These are phyloP conservation scores for Coccyzus lansbergi DNA, from an alignment of 2,797 vertebrate genomes.

Conservation along the genomic window DNA sequence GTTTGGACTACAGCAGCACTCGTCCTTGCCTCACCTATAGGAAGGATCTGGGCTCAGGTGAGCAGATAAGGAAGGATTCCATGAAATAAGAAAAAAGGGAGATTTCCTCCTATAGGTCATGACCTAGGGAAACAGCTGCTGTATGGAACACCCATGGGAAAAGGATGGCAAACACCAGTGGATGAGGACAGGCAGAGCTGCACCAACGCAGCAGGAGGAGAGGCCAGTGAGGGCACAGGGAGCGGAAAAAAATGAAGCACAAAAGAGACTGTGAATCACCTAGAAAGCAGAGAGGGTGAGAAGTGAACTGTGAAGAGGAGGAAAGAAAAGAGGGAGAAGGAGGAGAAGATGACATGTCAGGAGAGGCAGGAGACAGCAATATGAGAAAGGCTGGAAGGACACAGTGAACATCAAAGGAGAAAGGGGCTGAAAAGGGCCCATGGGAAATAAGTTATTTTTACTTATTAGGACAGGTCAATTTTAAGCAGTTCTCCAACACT, in stretches of 20 bases:
- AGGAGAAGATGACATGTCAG: neutral
- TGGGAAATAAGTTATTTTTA: slow-evolving; percentile 37
- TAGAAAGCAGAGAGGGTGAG: neutral
- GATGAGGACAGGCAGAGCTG: neutral
- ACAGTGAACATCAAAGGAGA: neutral
- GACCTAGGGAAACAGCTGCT: neutral
- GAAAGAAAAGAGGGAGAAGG: neutral
- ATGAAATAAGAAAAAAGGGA: neutral
- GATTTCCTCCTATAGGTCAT: neutral
- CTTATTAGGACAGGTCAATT: slow-evolving; percentile 41
- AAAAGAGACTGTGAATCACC: neutral
- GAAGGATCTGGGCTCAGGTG: neutral
- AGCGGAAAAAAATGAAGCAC: neutral
- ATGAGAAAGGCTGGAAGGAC: neutral
- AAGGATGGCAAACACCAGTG: neutral
- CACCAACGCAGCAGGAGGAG: neutral
- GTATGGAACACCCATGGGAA: neutral
- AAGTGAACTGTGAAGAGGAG: neutral
- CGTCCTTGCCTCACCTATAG: no score
- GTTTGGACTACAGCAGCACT: no score
- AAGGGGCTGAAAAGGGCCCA: neutral
- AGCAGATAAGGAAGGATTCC: neutral
- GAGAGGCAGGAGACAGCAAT: neutral
- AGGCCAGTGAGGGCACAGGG: neutral
- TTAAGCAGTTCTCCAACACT: neutral